Evolutionary conservation across 2,113 vertebrate species (phyloP).

Genomic region (Tragelaphus imberbis): DNA sequence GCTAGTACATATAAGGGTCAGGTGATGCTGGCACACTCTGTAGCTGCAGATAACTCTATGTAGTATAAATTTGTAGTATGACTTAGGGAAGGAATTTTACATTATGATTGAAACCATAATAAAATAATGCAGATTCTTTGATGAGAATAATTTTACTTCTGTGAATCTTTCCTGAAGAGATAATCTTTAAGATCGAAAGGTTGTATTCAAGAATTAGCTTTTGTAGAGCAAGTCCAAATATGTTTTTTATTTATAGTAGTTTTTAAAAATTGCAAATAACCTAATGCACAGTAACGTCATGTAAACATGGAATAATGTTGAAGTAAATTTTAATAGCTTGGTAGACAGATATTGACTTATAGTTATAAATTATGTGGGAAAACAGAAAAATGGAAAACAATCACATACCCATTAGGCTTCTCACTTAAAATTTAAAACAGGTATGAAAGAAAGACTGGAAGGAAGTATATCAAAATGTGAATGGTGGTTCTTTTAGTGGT

Average conservation of each 20-base stretch:
- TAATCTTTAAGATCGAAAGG: background rate
- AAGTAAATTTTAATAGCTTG: background rate
- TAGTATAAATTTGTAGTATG: background rate
- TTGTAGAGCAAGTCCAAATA: background rate
- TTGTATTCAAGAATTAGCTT: background rate
- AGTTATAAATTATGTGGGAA: background rate
- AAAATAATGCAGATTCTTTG: background rate
- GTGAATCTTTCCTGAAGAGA: background rate
- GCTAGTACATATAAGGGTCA: background rate
- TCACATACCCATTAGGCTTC: background rate
- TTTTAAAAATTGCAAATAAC: background rate
- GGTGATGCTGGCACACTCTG: background rate
- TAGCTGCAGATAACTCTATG: background rate
- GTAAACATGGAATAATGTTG: background rate
- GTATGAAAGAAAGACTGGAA: background rate
- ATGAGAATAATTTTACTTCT: background rate
- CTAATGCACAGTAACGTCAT: background rate
- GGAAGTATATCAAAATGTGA: background rate
- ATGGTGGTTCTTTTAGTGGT: background rate
- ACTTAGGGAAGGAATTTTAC: slow-evolving; percentile 17
- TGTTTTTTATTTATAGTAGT: background rate
- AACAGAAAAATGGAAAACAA: background rate
- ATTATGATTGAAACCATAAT: background rate
- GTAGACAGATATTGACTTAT: background rate
- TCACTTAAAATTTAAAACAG: background rate